Base-by-base conservation (phyloP, 2,888 invertebrate genomes). In the Brenthis ino region DNA sequence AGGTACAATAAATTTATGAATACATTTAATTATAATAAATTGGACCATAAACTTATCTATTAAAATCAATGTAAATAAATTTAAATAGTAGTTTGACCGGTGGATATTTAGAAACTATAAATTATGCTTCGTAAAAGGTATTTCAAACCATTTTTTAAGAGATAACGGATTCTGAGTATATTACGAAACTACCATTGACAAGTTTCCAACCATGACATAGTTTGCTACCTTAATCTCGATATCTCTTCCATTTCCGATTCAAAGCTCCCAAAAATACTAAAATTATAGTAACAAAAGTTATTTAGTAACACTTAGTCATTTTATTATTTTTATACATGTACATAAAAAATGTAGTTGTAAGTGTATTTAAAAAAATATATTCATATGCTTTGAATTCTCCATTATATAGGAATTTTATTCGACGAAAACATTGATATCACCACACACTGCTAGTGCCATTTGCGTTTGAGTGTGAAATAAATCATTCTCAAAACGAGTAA, bases 401-500 rank as follows among this genome's bases (percentile, higher is more conserved):
- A 48, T 60, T 60, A 65, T 55, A 14, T 53, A 33, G 28, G 50
- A 63, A 69, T 51, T 64, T 57, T 68, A 65, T 57, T 48, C 56
- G 58, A 77, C 80, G 81, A 80, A 79, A 80, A 78, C 77, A 75
- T 76, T 71, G 76, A 66, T 76, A 77, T 75, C 74, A 77, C 76
- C 76, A 80, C 79, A 76, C 76, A 77, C 71, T 69, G 74, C 79
- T 77, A 82, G 82, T 82, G 83, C 80, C 84, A 82, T 82, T 83
- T 81, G 82, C 78, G 81, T 81, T 77, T 82, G 82, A 76, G 76
- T 78, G 78, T 80, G 81, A 81, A 80, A 89, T 93, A 91, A 93
- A 93, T 93, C 93, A 93, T 92, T 86, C 86, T 80, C 82, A 81
- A 89, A 91, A 89, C 89, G 85, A 91, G 90, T 93, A 92, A 93